Evolutionary conservation across 2,113 vertebrate genomes (phyloP).

Genomic region (Halcyon senegalensis): DNA sequence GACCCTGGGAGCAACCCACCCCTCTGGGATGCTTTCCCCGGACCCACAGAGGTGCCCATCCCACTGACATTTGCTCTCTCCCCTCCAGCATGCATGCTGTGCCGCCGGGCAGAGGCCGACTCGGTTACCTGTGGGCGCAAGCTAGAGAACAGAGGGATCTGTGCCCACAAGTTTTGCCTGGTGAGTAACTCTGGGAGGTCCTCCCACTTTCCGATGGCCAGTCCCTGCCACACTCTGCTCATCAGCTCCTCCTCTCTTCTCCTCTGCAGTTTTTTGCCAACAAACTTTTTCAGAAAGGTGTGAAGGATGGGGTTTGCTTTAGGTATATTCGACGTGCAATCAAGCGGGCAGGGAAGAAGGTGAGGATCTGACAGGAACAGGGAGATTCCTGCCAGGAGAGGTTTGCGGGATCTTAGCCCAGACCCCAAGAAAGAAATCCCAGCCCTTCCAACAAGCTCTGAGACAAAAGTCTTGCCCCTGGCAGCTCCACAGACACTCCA

Average conservation of each 20-base stretch:
- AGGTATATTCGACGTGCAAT: no score
- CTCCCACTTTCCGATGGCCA: neutral
- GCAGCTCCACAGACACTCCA: neutral
- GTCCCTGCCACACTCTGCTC: neutral
- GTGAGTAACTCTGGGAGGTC: neutral
- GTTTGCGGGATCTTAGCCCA: neutral
- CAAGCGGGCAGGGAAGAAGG: neutral
- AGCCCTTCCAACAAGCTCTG: neutral
- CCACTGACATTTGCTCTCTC: neutral
- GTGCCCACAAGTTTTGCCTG: neutral
- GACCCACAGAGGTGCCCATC: neutral
- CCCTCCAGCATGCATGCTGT: neutral
- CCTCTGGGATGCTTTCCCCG: neutral
- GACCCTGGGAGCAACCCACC: neutral
- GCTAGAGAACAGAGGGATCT: neutral
- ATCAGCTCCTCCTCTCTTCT: neutral
- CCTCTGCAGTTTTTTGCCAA: neutral
- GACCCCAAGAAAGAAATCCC: neutral
- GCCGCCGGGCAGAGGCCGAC: neutral
- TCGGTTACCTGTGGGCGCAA: neutral
- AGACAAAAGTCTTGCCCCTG: neutral
- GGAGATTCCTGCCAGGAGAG: neutral
- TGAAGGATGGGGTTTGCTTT: no score
- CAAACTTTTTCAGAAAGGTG: neutral
- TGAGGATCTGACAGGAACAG: neutral